Evolutionary conservation across 2,888 invertebrate species (phyloP).

Genomic region (Falcaria lacertinaria): DNA sequence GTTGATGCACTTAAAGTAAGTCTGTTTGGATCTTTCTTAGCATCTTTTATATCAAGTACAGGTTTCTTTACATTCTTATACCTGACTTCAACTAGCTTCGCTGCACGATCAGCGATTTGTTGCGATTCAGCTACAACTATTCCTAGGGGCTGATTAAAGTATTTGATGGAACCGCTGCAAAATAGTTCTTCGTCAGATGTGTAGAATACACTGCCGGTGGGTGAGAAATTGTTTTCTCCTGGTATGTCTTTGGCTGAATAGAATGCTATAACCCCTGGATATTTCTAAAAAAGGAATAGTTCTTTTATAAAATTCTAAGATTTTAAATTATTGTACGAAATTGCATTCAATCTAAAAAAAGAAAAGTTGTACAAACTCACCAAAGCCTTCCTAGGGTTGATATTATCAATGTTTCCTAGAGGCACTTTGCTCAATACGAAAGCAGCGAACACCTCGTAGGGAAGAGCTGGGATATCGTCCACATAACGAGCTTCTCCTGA

Average conservation of each 20-base stretch:
- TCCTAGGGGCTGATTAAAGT: constrained; percentile 46
- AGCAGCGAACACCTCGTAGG: constrained; percentile 82
- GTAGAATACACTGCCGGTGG: constrained; percentile 22
- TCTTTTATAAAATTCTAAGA: too few relatives aligned
- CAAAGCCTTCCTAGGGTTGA: constrained; percentile 81
- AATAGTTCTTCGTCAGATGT: constrained; percentile 61
- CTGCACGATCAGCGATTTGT: constrained; percentile 75
- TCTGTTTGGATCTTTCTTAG: constrained; percentile 25
- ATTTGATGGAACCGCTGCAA: constrained; percentile 35
- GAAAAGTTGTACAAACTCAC: constrained; percentile 49
- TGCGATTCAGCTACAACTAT: constrained; percentile 79
- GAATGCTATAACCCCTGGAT: constrained; percentile 82
- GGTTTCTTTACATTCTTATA: constrained; percentile 60
- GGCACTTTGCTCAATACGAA: constrained; percentile 77
- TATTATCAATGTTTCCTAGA: constrained; percentile 73
- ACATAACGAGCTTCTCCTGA: constrained; percentile 84
- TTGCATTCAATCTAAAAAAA: too few relatives aligned
- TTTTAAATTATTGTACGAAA: too few relatives aligned
- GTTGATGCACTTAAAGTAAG: constrained; percentile 9
- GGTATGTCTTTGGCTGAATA: constrained; percentile 83
- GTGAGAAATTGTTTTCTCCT: constrained; percentile 81
- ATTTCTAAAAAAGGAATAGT: constrained; percentile 69
- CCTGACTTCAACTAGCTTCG: constrained; percentile 72
- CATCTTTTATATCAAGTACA: constrained; percentile 24
- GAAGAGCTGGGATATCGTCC: constrained; percentile 78